Conservation (phyloP, 1,140 invertebrate species). For the Temnothorax longispinosus region DNA sequence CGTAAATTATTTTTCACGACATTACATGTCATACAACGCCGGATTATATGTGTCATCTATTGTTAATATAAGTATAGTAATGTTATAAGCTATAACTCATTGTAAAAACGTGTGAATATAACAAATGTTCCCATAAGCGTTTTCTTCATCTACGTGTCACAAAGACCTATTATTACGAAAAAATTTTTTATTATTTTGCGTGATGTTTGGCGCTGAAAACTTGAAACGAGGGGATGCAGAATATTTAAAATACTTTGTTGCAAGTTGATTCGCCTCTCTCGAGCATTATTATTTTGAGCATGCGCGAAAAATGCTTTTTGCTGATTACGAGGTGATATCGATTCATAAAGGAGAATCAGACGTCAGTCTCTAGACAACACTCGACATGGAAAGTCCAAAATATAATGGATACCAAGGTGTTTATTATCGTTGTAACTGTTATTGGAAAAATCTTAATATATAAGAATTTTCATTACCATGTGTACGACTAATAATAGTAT, state of each 20-base stretch:
- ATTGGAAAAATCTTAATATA: too few species aligned
- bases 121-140: not conserved
- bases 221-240: not conserved
- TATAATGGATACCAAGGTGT: not conserved
- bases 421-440: not conserved
- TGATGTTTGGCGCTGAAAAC: not conserved
- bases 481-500: not conserved
- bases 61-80: not conserved
- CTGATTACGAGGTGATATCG: not conserved
- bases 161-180: not conserved
- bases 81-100: not conserved
- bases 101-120: not conserved
- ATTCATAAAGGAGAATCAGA: too few species aligned
- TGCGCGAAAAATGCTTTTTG: not conserved
- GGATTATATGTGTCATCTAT: not conserved
- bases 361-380: not conserved
- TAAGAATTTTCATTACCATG: not conserved
- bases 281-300: too few species aligned
- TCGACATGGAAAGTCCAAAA: conserved; percentile 5
- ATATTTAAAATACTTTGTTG: not conserved
- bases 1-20: too few species aligned
- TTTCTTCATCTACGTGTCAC: not conserved
- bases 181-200: not conserved
- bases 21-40: too few species aligned
- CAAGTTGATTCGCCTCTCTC: not conserved